phyloP scores from a whole-genome alignment of 2,888 invertebrate species.

The Hymenopus coronatus region DNA sequence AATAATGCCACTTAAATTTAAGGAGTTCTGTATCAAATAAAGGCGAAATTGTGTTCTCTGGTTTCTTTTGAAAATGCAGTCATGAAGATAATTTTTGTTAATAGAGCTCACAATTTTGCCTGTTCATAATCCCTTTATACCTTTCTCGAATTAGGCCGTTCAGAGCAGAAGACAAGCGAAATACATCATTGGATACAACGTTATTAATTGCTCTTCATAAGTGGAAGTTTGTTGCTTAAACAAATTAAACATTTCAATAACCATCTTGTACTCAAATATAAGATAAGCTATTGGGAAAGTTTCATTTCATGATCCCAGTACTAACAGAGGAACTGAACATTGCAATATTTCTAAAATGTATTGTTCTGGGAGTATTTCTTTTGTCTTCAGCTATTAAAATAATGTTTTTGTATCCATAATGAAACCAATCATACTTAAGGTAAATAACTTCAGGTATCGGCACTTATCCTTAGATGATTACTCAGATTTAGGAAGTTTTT shows the following conservation, averaged over 20 bases:
- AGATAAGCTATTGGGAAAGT: too few species aligned
- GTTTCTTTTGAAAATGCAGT: not conserved
- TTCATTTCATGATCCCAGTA: too few species aligned
- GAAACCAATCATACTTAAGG: not conserved
- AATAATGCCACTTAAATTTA: not conserved
- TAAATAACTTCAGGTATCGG: not conserved
- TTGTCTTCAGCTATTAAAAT: not conserved
- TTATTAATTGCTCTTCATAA: too few species aligned
- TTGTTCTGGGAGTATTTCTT: not conserved
- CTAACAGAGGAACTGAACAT: too few species aligned
- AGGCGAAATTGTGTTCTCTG: not conserved
- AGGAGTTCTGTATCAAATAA: not conserved
- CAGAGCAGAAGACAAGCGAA: not conserved
- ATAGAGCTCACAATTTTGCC: not conserved
- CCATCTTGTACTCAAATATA: too few species aligned
- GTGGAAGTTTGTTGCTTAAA: too few species aligned
- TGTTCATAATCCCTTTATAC: not conserved
- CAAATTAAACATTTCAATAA: too few species aligned
- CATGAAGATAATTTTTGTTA: not conserved
- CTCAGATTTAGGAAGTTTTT: not conserved
- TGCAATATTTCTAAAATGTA: too few species aligned
- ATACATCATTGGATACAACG: not conserved
- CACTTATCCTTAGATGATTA: not conserved
- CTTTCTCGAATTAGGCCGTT: not conserved
- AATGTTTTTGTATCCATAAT: not conserved